These are phyloP conservation scores for Nomia melanderi DNA, from an alignment of 1,140 invertebrate genomes.

Conservation along the genomic window DNA sequence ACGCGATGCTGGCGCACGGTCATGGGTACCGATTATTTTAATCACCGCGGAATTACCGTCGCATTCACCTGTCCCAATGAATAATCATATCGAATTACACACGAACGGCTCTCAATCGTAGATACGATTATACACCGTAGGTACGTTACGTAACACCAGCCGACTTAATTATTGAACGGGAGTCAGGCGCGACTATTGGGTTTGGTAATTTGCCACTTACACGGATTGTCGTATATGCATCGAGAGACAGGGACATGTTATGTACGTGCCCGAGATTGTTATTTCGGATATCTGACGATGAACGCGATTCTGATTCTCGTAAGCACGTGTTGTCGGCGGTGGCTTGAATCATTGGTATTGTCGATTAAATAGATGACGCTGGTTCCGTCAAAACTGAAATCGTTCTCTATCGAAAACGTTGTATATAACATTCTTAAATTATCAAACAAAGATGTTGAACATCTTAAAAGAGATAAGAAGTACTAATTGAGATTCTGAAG, in stretches of 20 bases:
- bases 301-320: conserved; percentile 63
- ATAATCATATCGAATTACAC: conserved; percentile 72
- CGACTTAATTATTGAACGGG: conserved; percentile 68
- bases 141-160: conserved; percentile 64
- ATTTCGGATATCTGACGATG: conserved; percentile 64
- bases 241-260: conserved; percentile 42
- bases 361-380: conserved; percentile 38
- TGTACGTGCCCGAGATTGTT: conserved; percentile 61
- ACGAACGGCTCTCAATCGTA: conserved; percentile 66
- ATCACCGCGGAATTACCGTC: conserved; percentile 63
- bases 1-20: conserved; percentile 52
- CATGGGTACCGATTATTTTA: conserved; percentile 68
- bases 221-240: conserved; percentile 61
- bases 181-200: conserved; percentile 65
- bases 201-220: conserved; percentile 67
- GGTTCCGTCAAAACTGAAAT: neutral
- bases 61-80: conserved; percentile 68
- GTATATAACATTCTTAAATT: too few relatives aligned
- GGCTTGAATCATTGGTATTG: conserved; percentile 48
- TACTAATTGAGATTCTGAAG: too few relatives aligned
- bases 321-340: conserved; percentile 49
- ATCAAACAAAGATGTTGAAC: too few relatives aligned
- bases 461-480: too few relatives aligned
- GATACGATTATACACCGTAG: conserved; percentile 67
- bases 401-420: too few relatives aligned